These are phyloP conservation scores for Rhamnusium bicolor DNA, from an alignment of 2,888 invertebrate genomes.

Conservation along the genomic window DNA sequence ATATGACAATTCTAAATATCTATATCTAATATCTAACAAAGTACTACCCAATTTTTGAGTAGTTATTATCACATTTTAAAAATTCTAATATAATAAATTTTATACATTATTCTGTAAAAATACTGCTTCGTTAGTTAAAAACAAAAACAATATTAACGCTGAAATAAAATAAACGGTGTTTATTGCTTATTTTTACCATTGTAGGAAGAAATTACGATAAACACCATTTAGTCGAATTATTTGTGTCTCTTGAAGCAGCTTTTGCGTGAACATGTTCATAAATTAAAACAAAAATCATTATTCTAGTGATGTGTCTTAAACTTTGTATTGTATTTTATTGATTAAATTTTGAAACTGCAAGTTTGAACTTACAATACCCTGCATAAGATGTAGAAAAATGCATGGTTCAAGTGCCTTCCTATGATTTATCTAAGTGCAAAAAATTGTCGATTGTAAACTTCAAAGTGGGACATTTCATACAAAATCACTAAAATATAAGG, in stretches of 20 bases:
- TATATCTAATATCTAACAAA: constrained; percentile 58
- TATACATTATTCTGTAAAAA: constrained; percentile 35
- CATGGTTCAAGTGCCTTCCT: constrained; percentile 36
- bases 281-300: constrained; percentile 53
- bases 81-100: constrained; percentile 56
- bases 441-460: constrained; percentile 6
- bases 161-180: not conserved
- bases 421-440: constrained; percentile 36
- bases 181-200: not conserved
- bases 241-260: constrained; percentile 5
- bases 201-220: not conserved
- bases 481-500: no score
- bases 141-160: constrained; percentile 5
- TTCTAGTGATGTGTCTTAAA: constrained; percentile 69
- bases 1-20: constrained; percentile 46
- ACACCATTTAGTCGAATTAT: not conserved
- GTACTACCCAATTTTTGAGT: constrained; percentile 54
- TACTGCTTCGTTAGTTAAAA: constrained; percentile 39
- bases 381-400: constrained; percentile 58
- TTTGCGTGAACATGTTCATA: constrained; percentile 9
- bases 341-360: constrained; percentile 63
- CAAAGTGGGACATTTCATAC: not conserved
- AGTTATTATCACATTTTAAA: constrained; percentile 65
- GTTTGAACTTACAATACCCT: constrained; percentile 68
- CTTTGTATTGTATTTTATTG: constrained; percentile 61